Evolutionary conservation across 2,888 invertebrate species (phyloP), one percentile per base, ranked within the genome.

Genomic region (Agrypnus murinus): DNA sequence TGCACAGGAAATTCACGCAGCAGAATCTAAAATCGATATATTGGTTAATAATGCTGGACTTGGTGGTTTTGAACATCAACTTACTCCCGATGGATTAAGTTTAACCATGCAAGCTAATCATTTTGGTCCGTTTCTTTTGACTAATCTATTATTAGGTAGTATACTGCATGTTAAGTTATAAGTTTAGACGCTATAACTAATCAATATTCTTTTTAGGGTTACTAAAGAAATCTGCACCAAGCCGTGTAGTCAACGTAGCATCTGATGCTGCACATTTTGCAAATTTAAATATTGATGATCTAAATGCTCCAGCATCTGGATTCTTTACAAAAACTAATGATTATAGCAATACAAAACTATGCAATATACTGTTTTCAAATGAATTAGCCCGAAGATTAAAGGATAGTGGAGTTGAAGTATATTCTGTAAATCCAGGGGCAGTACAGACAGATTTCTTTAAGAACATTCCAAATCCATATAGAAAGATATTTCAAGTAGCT

Each of bases 91-190:
- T 75, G 92, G 92, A 0, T 86, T 93, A 45, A 88, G 92, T 46
- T 82, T 86, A 10, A 90, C 89, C 50, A 89, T 92, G 87, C 92
- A 92, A 76, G 88, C 91, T 25, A 93, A 94, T 78, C 89, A 93
- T 79, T 90, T 92, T 78, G 93, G 92, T 8, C 92, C 91, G 2
- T 94, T 93, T 80, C 83, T 94, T 25, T 84, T 94, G 65, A 93
- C 93, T 0, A 86, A 91, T 72, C 86, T 94, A 0, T 83, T 94
- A 0, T 80, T 88, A 8, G 90, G 90, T 75, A 74, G 0, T 12
- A 14, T 12, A 46, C 10, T 14, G 7, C 1, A 7, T 10, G 1
- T 6, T 38, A 8, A 1, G n/a, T 34, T 17, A n/a, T n/a, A n/a
- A n/a, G n/a, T n/a, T n/a, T n/a, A n/a, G n/a, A n/a, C n/a, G n/a